Conservation (phyloP, 2,888 invertebrate genomes). For the Lissonota sp. region DNA sequence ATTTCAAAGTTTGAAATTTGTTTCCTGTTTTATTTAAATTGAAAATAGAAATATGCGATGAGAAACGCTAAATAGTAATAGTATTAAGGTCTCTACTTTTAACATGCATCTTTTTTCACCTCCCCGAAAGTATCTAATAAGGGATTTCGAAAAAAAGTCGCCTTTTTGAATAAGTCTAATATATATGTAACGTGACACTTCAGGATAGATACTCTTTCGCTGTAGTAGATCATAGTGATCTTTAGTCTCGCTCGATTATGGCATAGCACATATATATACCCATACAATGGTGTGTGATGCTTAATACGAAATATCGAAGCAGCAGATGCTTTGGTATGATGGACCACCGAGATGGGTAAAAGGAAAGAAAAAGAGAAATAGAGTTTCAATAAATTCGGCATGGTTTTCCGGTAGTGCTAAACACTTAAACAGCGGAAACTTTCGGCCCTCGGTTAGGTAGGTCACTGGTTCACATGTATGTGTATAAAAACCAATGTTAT, state of each 20-base stretch:
- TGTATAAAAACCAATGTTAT: background rate
- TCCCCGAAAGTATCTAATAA: too few species aligned
- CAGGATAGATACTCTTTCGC: slow-evolving; percentile 18
- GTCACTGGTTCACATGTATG: slow-evolving; percentile 17
- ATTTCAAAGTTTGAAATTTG: too few species aligned
- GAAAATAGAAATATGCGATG: too few species aligned
- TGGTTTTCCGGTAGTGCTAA: slow-evolving; percentile 73
- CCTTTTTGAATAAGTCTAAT: too few species aligned
- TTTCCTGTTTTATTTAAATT: too few species aligned
- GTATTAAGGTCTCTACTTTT: too few species aligned
- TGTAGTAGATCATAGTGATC: slow-evolving; percentile 44
- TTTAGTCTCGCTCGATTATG: slow-evolving; percentile 64
- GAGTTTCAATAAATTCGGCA: slow-evolving; percentile 77
- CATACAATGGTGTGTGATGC: slow-evolving; percentile 69
- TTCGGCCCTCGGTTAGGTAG: slow-evolving; percentile 40
- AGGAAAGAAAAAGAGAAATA: slow-evolving; percentile 51
- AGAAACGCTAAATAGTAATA: too few species aligned
- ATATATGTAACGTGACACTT: slow-evolving; percentile 4
- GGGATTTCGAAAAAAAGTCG: too few species aligned
- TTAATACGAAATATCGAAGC: slow-evolving; percentile 54
- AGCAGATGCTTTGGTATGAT: slow-evolving; percentile 49
- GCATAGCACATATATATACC: slow-evolving; percentile 9
- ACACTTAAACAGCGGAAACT: slow-evolving; percentile 61
- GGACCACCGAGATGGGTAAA: slow-evolving; percentile 70
- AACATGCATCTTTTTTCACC: too few species aligned